A percentile compares a stretch with the other conserved stretches of the same genome.
Evolutionary conservation across 2,888 invertebrate genomes (phyloP).

Genomic region (Athalia circularis): DNA sequence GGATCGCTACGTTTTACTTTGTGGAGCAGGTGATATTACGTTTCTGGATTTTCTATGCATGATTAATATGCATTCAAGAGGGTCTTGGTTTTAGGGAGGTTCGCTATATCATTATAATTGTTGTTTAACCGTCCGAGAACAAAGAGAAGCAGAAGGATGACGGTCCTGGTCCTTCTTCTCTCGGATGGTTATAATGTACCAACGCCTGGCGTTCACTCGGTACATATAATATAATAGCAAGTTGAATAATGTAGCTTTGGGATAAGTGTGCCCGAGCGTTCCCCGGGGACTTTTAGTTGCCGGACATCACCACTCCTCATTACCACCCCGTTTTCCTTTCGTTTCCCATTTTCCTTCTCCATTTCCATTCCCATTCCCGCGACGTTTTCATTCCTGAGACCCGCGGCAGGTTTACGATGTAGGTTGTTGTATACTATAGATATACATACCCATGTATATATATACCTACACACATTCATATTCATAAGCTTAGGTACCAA

Average conservation of each 20-base stretch:
- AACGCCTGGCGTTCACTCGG: not conserved
- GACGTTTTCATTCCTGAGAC: slow-evolving; percentile 17
- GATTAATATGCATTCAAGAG: no score
- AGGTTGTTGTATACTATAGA: not conserved
- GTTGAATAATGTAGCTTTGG: slow-evolving; percentile 35
- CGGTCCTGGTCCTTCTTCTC: no score
- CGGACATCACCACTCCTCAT: slow-evolving; percentile 36
- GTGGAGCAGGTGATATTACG: no score
- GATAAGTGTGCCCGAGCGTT: slow-evolving; percentile 27
- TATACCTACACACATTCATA: slow-evolving; percentile 4
- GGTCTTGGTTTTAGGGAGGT: no score
- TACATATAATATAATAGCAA: not conserved
- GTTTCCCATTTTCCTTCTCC: not conserved
- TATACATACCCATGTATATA: not conserved
- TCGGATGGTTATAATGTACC: no score
- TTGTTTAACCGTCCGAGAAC: no score
- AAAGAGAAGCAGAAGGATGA: no score
- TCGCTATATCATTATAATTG: no score
- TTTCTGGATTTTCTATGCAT: no score
- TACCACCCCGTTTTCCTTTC: not conserved
- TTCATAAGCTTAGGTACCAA: slow-evolving; percentile 3
- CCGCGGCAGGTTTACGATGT: not conserved
- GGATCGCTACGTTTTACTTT: no score
- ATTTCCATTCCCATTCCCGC: not conserved
- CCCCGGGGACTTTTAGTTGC: slow-evolving; percentile 20